These are phyloP conservation scores for Linnaemya vulpina DNA, from an alignment of 2,888 invertebrate species.

Conservation along the genomic window DNA sequence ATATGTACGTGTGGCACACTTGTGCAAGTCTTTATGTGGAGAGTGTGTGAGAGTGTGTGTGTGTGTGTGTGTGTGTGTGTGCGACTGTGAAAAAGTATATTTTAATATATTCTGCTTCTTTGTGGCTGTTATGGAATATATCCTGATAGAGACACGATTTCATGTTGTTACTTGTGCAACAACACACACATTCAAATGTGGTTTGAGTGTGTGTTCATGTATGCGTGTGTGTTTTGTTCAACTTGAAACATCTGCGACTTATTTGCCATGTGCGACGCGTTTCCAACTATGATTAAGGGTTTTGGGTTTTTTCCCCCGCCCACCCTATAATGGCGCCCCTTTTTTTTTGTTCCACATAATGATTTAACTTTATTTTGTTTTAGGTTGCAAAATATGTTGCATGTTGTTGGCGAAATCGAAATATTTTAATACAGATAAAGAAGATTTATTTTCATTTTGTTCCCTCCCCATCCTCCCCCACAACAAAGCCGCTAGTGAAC, in stretches of 20 bases:
- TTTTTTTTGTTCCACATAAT: slow-evolving; percentile 23
- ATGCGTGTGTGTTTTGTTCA: not conserved
- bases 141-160: slow-evolving; percentile 31
- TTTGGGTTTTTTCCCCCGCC: slow-evolving; percentile 16
- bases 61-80: too few species aligned
- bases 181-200: not conserved
- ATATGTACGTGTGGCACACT: not conserved
- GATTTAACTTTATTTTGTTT: not conserved
- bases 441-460: not conserved
- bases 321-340: slow-evolving; percentile 13
- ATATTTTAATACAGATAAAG: not conserved
- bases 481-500: slow-evolving; percentile 30
- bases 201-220: not conserved
- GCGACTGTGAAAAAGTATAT: not conserved
- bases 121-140: not conserved
- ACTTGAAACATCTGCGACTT: slow-evolving; percentile 58
- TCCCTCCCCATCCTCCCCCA: not conserved
- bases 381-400: not conserved
- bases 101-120: slow-evolving; percentile 12
- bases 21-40: too few species aligned
- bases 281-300: slow-evolving; percentile 50
- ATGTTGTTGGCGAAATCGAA: not conserved
- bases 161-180: slow-evolving; percentile 22
- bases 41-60: too few species aligned
- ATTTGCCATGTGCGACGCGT: slow-evolving; percentile 58